These are phyloP conservation scores for Timandra comae DNA, from an alignment of 2,888 invertebrate genomes.

Conservation along the genomic window DNA sequence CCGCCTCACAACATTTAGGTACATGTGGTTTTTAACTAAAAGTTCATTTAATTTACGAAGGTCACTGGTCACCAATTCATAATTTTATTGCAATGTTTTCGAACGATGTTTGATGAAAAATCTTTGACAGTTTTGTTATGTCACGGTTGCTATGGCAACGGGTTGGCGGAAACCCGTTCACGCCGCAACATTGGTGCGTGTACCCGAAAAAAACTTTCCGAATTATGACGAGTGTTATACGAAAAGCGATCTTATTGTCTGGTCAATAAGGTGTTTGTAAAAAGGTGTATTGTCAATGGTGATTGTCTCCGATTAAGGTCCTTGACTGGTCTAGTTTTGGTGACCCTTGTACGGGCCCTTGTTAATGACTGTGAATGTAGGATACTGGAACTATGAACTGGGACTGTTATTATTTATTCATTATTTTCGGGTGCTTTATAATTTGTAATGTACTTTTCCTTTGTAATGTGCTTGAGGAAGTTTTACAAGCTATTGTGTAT, in stretches of 20 bases:
- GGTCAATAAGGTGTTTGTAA: conserved; percentile 15
- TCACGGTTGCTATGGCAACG: conserved; percentile 44
- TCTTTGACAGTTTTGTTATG: conserved; percentile 63
- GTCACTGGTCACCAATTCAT: conserved; percentile 50
- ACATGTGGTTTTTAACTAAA: conserved; percentile 32
- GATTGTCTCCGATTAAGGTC: conserved; percentile 28
- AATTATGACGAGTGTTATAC: conserved; percentile 3
- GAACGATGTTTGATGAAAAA: conserved; percentile 37
- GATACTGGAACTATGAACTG: conserved; percentile 20
- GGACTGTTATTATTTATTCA: no score
- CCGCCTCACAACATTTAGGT: conserved; percentile 36
- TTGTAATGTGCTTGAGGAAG: no score
- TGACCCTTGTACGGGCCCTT: conserved; percentile 28
- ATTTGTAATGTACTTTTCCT: no score
- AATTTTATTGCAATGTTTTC: conserved; percentile 47
- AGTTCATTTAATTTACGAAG: not conserved
- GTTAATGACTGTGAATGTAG: conserved; percentile 15
- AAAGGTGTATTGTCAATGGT: conserved; percentile 9
- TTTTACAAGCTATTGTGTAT: no score
- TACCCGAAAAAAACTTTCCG: conserved; percentile 12
- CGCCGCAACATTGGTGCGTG: conserved; percentile 34
- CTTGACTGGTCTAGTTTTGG: conserved; percentile 48
- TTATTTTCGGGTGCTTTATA: no score
- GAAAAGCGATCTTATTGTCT: conserved; percentile 24
- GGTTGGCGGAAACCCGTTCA: conserved; percentile 59